These are phyloP conservation scores for Rallus crepitans DNA, from an alignment of 2,797 vertebrate species.

Conservation along the genomic window DNA sequence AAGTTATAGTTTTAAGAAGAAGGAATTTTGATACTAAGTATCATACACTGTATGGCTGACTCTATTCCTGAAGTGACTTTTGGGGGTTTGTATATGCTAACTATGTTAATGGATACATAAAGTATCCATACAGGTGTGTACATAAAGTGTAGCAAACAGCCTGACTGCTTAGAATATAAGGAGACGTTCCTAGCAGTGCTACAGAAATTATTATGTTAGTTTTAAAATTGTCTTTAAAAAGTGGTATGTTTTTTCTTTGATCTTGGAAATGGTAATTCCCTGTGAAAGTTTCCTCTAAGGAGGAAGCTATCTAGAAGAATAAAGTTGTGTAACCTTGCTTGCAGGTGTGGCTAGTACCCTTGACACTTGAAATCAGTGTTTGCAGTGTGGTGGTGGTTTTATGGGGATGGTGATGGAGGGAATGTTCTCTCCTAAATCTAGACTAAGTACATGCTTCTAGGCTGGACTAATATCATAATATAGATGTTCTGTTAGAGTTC, in stretches of 20 bases:
- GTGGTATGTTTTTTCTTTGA: neutral
- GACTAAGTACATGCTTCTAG: neutral
- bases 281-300: neutral
- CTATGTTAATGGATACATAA: neutral
- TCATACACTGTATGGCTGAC: rapidly evolving
- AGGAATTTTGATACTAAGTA: neutral
- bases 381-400: neutral
- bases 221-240: neutral
- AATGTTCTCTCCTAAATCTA: neutral
- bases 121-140: neutral
- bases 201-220: neutral
- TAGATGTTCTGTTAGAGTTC: neutral
- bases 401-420: neutral
- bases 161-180: neutral
- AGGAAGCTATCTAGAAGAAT: neutral
- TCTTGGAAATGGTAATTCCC: neutral
- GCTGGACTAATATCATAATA: neutral
- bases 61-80: neutral
- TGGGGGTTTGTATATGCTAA: neutral
- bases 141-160: neutral
- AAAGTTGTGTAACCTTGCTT: neutral
- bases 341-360: neutral
- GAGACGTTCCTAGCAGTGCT: neutral
- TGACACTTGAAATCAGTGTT: neutral
- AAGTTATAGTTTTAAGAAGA: neutral